These are phyloP conservation scores for Eutolmus rufibarbis DNA, from an alignment of 2,888 invertebrate genomes.

Conservation along the genomic window DNA sequence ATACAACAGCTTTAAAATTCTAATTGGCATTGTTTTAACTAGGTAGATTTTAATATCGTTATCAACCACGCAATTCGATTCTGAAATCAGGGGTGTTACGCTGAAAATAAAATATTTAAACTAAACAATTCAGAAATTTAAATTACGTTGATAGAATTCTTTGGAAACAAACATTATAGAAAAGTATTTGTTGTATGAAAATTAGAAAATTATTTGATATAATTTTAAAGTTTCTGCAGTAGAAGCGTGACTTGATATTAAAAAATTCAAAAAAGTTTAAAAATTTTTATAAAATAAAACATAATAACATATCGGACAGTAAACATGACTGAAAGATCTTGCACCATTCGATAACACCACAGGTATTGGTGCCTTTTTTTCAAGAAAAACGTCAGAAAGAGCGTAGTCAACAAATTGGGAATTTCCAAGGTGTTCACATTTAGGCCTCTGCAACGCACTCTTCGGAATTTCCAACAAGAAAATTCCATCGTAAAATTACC, in stretches of 20 bases:
- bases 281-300: neutral
- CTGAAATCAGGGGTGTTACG: neutral
- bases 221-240: too few relatives aligned
- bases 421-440: neutral
- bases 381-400: neutral
- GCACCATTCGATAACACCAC: neutral
- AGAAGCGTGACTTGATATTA: too few relatives aligned
- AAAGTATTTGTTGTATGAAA: too few relatives aligned
- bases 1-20: too few relatives aligned
- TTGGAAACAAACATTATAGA: neutral
- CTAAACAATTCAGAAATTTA: neutral
- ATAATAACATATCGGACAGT: neutral
- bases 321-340: neutral
- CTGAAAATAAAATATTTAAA: neutral
- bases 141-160: neutral
- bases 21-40: too few relatives aligned
- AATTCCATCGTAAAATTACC: neutral
- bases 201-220: too few relatives aligned
- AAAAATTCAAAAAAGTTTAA: too few relatives aligned
- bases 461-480: neutral
- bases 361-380: neutral
- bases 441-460: neutral
- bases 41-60: too few relatives aligned
- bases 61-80: neutral
- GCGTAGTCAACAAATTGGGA: neutral